Base-by-base conservation (phyloP, 2,888 invertebrate genomes). In the Aphodius granarius region DNA sequence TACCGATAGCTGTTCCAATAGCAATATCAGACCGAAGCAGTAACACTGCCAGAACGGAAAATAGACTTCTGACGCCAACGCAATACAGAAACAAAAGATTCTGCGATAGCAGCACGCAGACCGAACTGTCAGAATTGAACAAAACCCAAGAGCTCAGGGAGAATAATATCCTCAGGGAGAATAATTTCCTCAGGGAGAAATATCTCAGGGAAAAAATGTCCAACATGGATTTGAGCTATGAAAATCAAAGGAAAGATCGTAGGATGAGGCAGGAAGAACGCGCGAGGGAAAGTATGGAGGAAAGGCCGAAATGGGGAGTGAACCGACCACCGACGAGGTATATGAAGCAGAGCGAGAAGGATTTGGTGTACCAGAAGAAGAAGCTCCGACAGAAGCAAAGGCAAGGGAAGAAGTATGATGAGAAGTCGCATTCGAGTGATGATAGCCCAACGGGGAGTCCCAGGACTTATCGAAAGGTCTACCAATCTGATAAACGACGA, bases 321-420 rank as follows among this genome's bases (percentile, higher is more conserved):
- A 94, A 93, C 81, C 89, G 92, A 79, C 95, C 95, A 4, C 92
- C 92, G 20, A 94, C 94, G 9, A 93, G 95, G 82, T 96, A 96
- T 84, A 90, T 95, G 77, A 96, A 96, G 83, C 96, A 96, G 87
- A 96, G 96, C 83, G 96, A 96, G 85, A 94, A 96, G 83, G 96
- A 96, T 88, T 95, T 95, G 0, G 92, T 94, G 85, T 95, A 95
- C 82, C 92, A 92, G 85, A 91, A 92, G 83, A 88, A 92, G 78
- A 93, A 94, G 86, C 87, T 92, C 74, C 88, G 92, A 17, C 90
- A 92, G 83, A 91, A 92, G 84, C 89, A 91, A 79, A 90, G 93
- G 76, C 88, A 86, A 72, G 81, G 85, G 6, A 87, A 88, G 77
- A 85, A 86, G 3, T 88, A 88, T 78, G 89, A 89, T 70, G 89